phyloP scores from a whole-genome alignment of 2,113 vertebrate species.

The Phrynosoma blainvillii region DNA sequence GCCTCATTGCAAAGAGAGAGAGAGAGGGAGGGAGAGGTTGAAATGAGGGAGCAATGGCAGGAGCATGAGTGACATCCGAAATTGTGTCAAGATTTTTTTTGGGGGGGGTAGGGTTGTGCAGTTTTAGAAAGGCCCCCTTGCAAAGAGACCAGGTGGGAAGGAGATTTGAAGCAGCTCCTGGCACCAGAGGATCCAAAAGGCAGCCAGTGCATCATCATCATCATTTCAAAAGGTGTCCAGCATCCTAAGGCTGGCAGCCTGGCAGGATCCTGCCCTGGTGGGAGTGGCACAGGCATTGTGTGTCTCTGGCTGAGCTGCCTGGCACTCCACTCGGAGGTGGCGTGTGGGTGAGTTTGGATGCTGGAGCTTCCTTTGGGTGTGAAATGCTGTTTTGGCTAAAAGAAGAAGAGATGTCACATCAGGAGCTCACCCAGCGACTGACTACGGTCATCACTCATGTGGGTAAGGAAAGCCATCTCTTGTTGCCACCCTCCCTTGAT shows the following conservation, averaged over 20 bases:
- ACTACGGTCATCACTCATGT: slow-evolving; percentile 92
- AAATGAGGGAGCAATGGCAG: slow-evolving; percentile 9
- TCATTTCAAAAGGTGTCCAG: background rate
- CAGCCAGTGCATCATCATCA: too few species aligned
- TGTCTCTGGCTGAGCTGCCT: slow-evolving; percentile 68
- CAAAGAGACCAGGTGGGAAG: background rate
- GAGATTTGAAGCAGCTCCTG: too few species aligned
- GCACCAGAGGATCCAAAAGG: too few species aligned
- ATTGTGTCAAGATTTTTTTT: background rate
- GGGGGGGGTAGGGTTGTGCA: accelerated
- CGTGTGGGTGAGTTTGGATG: slow-evolving; percentile 46
- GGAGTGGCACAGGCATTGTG: slow-evolving; percentile 84
- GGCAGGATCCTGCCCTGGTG: slow-evolving; percentile 65
- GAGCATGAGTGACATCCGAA: too few species aligned
- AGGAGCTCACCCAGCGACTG: slow-evolving; percentile 89
- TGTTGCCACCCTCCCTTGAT: background rate
- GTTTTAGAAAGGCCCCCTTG: background rate
- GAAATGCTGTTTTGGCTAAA: slow-evolving; percentile 91
- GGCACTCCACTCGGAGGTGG: slow-evolving; percentile 45
- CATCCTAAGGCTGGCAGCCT: slow-evolving; percentile 26
- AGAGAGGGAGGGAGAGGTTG: slow-evolving; percentile 24
- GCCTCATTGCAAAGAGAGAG: slow-evolving; percentile 49
- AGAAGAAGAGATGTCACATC: slow-evolving; percentile 93
- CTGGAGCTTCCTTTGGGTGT: slow-evolving; percentile 66
- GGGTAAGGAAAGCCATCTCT: slow-evolving; percentile 80